Percentiles rank a stretch among this genome's conserved stretches.
Evolutionary conservation across 2,888 invertebrate species (phyloP).

Genomic region (Notodonta ziczac): DNA sequence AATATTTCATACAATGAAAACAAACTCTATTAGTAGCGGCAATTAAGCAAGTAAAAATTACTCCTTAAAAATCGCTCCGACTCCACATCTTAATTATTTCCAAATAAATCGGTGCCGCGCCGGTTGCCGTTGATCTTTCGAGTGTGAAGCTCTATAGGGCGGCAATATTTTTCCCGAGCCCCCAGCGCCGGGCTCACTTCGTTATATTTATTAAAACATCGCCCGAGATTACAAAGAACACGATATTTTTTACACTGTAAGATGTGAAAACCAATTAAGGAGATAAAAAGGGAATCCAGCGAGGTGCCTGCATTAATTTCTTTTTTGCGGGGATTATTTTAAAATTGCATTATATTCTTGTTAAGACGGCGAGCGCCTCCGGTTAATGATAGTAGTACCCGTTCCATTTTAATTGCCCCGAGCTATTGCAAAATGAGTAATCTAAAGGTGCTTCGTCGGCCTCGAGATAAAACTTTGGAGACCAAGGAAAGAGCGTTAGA

Average conservation of each 20-base stretch:
- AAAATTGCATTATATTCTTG: slow-evolving; percentile 85
- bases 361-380: slow-evolving; percentile 78
- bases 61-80: slow-evolving; percentile 59
- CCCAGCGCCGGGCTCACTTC: slow-evolving; percentile 73
- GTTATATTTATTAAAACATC: slow-evolving; percentile 85
- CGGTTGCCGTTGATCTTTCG: slow-evolving; percentile 78
- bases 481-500: slow-evolving; percentile 50
- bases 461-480: slow-evolving; percentile 72
- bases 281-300: slow-evolving; percentile 84
- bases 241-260: slow-evolving; percentile 84
- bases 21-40: no score
- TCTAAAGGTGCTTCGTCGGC: slow-evolving; percentile 75
- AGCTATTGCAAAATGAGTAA: slow-evolving; percentile 84
- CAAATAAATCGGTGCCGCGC: slow-evolving; percentile 76
- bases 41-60: slow-evolving; percentile 40
- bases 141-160: slow-evolving; percentile 82
- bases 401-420: slow-evolving; percentile 82
- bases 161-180: slow-evolving; percentile 76
- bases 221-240: slow-evolving; percentile 84
- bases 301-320: slow-evolving; percentile 84
- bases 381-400: slow-evolving; percentile 83
- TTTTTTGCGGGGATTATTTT: slow-evolving; percentile 85
- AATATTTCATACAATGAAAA: no score
- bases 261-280: slow-evolving; percentile 86
- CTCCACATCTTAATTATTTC: slow-evolving; percentile 75